Evolutionary conservation across 2,888 invertebrate species (phyloP).

Genomic region (Heteromyza rotundicornis): DNA sequence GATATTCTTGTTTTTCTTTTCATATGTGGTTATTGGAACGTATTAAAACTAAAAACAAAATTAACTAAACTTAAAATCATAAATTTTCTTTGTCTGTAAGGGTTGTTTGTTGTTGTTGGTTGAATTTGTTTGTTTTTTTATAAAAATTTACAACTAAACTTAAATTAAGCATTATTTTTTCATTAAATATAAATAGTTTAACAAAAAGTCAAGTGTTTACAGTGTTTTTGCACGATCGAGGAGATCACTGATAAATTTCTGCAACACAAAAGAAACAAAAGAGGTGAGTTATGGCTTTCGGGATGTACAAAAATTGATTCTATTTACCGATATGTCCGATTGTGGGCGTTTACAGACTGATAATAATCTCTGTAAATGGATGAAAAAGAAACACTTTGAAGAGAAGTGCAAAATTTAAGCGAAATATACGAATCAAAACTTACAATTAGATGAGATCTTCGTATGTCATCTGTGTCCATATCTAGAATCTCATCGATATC

Average conservation of each 20-base stretch:
- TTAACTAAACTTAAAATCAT: conserved; percentile 24
- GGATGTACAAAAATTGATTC: too few relatives aligned
- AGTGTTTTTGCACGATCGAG: conserved; percentile 89
- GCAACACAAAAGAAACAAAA: conserved; percentile 41
- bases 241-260: conserved; percentile 91
- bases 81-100: conserved; percentile 16
- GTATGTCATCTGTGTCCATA: conserved; percentile 87
- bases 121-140: conserved; percentile 8
- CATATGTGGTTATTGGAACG: background rate
- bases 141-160: conserved; percentile 21
- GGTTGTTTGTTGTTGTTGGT: background rate
- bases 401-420: background rate
- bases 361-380: conserved; percentile 72
- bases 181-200: conserved; percentile 28
- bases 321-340: conserved; percentile 83
- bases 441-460: conserved; percentile 82
- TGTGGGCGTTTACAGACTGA: conserved; percentile 85
- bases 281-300: background rate
- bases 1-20: background rate
- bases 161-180: conserved; percentile 14
- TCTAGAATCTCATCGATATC: conserved; percentile 95
- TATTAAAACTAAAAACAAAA: conserved; percentile 6
- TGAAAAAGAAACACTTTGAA: conserved; percentile 8
- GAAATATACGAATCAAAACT: too few relatives aligned
- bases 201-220: conserved; percentile 43